Evolutionary conservation across 2,888 invertebrate species (phyloP).

Genomic region (Erebia palarica): DNA sequence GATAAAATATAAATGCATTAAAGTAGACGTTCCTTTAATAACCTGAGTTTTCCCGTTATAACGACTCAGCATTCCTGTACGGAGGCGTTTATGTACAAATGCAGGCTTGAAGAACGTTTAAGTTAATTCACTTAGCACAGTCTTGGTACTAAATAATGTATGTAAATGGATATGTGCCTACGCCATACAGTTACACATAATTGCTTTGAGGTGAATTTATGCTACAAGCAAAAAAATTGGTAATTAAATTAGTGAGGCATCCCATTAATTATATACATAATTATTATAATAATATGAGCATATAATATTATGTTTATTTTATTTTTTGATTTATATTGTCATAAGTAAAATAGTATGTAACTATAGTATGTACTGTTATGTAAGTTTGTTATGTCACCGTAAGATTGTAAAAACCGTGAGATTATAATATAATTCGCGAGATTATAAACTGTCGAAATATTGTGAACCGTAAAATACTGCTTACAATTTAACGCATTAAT

Average conservation of each 20-base stretch:
- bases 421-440: too few species aligned
- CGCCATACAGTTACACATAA: not conserved
- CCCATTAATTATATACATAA: too few species aligned
- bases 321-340: too few species aligned
- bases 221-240: not conserved
- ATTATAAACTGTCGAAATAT: too few species aligned
- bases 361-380: too few species aligned
- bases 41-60: constrained; percentile 7
- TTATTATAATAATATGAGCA: too few species aligned
- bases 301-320: too few species aligned
- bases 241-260: not conserved
- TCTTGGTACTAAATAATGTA: not conserved
- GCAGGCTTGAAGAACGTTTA: not conserved
- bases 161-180: not conserved
- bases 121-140: constrained; percentile 4
- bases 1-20: not conserved
- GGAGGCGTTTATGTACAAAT: constrained; percentile 1
- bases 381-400: too few species aligned
- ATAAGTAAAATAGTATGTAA: too few species aligned
- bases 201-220: not conserved
- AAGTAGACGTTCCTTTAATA: constrained; percentile 1
- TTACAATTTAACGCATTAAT: too few species aligned
- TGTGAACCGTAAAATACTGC: too few species aligned
- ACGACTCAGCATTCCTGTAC: constrained; percentile 2
- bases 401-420: too few species aligned